A percentile compares a stretch with the other conserved stretches of the same genome.
Conservation (phyloP, 2,113 vertebrate species). For the Chionodraco myersi region DNA sequence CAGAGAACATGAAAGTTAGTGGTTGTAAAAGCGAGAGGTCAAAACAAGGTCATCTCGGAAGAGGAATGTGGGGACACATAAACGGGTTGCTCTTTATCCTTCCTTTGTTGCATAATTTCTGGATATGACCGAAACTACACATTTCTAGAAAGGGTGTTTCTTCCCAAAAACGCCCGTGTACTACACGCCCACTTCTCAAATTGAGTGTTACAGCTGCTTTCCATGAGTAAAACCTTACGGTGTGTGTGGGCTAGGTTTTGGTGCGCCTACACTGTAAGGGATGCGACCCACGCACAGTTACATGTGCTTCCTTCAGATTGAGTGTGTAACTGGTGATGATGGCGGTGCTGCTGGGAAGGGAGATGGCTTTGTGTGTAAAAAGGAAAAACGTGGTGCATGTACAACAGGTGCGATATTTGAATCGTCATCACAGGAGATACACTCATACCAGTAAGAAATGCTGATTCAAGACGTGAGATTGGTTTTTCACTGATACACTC, state of each 20-base stretch:
- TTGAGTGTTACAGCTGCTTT: conserved; percentile 16
- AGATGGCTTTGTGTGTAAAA: conserved; percentile 22
- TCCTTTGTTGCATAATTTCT: conserved; percentile 4
- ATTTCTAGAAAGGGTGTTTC: conserved; percentile 51
- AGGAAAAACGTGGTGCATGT: conserved; percentile 13
- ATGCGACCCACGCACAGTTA: not conserved
- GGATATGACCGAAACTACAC: conserved; percentile 2
- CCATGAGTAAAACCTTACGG: conserved; percentile 32
- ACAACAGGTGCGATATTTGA: not conserved
- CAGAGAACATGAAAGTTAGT: conserved; percentile 29
- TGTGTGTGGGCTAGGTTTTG: conserved; percentile 29
- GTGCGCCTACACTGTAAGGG: conserved; percentile 38
- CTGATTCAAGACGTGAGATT: not conserved
- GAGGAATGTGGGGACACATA: not conserved
- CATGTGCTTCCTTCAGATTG: conserved; percentile 18
- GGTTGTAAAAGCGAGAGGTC: conserved; percentile 38
- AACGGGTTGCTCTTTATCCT: not conserved
- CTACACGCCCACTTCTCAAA: conserved; percentile 15
- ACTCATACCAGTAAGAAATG: not conserved
- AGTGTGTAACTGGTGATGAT: conserved; percentile 4
- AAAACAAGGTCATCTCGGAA: not conserved
- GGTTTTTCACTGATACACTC: too few species aligned
- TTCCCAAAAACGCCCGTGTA: conserved; percentile 59
- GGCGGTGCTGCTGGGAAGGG: conserved; percentile 49
- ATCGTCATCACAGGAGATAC: conserved; percentile 20